Evolutionary conservation across 1,140 invertebrate genomes (phyloP).

Genomic region (Cardiocondyla obscurior): DNA sequence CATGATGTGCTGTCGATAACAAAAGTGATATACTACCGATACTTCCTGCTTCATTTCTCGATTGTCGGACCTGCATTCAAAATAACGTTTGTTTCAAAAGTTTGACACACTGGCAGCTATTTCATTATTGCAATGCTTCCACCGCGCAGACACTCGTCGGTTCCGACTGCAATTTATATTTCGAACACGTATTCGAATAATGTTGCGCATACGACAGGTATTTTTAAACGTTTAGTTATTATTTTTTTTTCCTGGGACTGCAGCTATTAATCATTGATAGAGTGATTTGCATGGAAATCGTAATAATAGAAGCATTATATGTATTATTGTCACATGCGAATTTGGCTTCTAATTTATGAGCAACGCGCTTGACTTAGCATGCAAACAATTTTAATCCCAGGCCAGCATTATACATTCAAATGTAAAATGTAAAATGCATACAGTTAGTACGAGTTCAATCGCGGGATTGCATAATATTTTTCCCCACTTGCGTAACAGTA

Average conservation of each 20-base stretch:
- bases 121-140: conserved; percentile 40
- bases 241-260: background rate
- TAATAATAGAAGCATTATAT: conserved; percentile 29
- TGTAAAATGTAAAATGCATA: conserved; percentile 14
- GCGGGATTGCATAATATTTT: background rate
- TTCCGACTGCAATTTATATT: conserved; percentile 34
- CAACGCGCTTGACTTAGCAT: conserved; percentile 20
- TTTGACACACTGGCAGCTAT: conserved; percentile 29
- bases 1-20: conserved; percentile 21
- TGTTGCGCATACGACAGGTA: background rate
- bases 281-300: conserved; percentile 32
- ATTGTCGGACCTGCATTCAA: conserved; percentile 10
- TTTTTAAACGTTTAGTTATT: conserved; percentile 18
- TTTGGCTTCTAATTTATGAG: conserved; percentile 39
- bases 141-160: background rate
- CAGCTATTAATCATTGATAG: conserved; percentile 30
- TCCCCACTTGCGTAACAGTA: background rate
- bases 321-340: conserved; percentile 8
- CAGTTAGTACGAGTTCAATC: conserved; percentile 13
- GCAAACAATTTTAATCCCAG: conserved; percentile 34
- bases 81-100: conserved; percentile 34
- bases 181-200: background rate
- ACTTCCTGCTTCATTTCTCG: conserved; percentile 24
- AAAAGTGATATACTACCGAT: conserved; percentile 33
- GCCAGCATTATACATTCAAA: conserved; percentile 33